A percentile compares a stretch with the other conserved stretches of the same genome.
Conservation (phyloP, 2,113 vertebrate genomes). For the Cepphus grylle region DNA sequence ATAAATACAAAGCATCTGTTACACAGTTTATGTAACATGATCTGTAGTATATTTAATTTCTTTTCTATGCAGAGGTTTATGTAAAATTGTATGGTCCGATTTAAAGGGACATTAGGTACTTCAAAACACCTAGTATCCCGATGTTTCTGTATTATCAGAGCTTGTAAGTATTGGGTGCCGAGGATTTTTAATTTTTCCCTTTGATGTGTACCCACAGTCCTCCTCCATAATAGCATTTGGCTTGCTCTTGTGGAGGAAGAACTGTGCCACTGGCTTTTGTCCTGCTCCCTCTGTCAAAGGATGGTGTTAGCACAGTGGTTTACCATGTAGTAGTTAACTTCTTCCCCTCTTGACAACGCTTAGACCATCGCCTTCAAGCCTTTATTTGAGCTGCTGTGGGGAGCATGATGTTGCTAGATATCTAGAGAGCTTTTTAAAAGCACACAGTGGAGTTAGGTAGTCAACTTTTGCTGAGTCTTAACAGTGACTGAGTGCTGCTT, state of each 20-base stretch:
- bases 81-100: not conserved
- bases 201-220: not conserved
- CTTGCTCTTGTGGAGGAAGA: not conserved
- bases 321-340: not conserved
- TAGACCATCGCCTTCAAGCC: not conserved
- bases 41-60: constrained; percentile 3
- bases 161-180: not conserved
- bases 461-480: not conserved
- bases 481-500: not conserved
- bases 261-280: not conserved
- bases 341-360: not conserved
- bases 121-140: not conserved
- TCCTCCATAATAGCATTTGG: fast-evolving
- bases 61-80: not conserved
- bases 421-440: not conserved
- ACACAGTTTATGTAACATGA: constrained; percentile 26
- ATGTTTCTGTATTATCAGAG: not conserved
- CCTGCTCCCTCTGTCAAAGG: not conserved
- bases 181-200: not conserved
- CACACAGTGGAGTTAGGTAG: not conserved
- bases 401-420: not conserved
- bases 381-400: not conserved
- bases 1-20: constrained; percentile 58
- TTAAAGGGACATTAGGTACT: constrained; percentile 9
- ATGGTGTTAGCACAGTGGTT: not conserved